A percentile compares a stretch with the other conserved stretches of the same genome.
These are phyloP conservation scores for Condylostylus longicornis DNA, from an alignment of 1,140 invertebrate species.

Conservation along the genomic window DNA sequence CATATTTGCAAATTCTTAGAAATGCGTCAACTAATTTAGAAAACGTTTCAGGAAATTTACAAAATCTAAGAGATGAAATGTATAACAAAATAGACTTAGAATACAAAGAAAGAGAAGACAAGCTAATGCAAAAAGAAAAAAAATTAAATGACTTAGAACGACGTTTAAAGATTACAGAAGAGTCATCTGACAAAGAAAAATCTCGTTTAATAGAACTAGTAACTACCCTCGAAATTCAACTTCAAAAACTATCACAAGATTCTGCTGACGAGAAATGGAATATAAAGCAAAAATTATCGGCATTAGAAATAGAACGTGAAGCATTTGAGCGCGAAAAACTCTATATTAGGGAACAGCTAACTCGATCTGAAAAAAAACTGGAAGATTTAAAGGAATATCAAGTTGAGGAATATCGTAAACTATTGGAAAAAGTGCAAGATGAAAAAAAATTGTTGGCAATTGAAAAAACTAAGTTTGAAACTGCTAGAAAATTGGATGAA, in stretches of 20 bases:
- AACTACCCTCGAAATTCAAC: constrained; percentile 33
- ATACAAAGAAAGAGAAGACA: constrained; percentile 24
- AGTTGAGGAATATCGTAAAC: constrained; percentile 31
- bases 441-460: constrained; percentile 29
- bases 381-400: constrained; percentile 31
- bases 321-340: constrained; percentile 34
- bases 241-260: constrained; percentile 26
- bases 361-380: constrained; percentile 24
- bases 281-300: constrained; percentile 29
- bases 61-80: constrained; percentile 24
- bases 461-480: constrained; percentile 32
- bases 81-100: constrained; percentile 22
- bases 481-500: constrained; percentile 25
- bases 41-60: constrained; percentile 12
- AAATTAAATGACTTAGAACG: constrained; percentile 26
- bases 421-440: constrained; percentile 31
- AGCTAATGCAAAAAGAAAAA: constrained; percentile 28
- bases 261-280: constrained; percentile 33
- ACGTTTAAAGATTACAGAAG: constrained; percentile 31
- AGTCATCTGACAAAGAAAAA: constrained; percentile 33
- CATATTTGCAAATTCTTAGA: constrained; percentile 32
- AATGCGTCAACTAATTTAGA: constrained; percentile 29
- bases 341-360: constrained; percentile 24
- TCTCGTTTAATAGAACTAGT: constrained; percentile 34
- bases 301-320: constrained; percentile 23